Conservation (phyloP, 2,113 vertebrate species). For the Glaucidium brasilianum region DNA sequence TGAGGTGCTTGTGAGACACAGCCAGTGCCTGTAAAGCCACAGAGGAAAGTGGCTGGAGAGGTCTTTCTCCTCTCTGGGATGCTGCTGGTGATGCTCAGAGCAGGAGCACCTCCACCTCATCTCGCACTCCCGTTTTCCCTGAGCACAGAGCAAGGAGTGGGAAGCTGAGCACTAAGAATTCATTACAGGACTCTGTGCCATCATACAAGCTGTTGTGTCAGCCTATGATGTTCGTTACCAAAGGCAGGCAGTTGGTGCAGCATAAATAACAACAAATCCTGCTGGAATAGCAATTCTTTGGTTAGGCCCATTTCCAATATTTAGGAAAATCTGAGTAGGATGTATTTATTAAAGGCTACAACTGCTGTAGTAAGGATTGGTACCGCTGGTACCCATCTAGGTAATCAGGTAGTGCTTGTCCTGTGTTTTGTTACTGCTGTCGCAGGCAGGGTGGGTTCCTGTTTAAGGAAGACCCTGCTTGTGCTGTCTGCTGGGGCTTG, state of each 20-base stretch:
- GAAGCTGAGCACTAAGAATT: neutral
- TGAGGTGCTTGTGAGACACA: rapidly evolving
- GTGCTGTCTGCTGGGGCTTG: neutral
- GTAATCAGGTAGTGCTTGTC: neutral
- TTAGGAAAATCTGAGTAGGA: neutral
- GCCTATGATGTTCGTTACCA: neutral
- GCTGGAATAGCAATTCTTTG: neutral
- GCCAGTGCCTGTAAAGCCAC: neutral
- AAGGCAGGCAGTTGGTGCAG: neutral
- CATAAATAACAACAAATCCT: neutral
- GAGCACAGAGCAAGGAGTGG: neutral
- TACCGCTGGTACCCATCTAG: neutral
- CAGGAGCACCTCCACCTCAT: neutral
- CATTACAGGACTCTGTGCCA: rapidly evolving
- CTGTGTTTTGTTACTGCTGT: neutral
- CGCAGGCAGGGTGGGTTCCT: neutral
- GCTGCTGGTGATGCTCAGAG: neutral
- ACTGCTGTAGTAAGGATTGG: neutral
- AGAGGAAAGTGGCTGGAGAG: neutral
- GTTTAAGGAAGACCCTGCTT: neutral
- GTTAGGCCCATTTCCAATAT: neutral
- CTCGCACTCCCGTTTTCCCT: neutral
- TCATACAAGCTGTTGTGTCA: neutral
- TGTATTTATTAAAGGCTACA: neutral
- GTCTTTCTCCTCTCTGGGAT: neutral